Percentiles rank a stretch among this genome's conserved stretches.
These are phyloP conservation scores for Drosophila parthenogenetica DNA, from an alignment of 2,888 invertebrate genomes.

Conservation along the genomic window DNA sequence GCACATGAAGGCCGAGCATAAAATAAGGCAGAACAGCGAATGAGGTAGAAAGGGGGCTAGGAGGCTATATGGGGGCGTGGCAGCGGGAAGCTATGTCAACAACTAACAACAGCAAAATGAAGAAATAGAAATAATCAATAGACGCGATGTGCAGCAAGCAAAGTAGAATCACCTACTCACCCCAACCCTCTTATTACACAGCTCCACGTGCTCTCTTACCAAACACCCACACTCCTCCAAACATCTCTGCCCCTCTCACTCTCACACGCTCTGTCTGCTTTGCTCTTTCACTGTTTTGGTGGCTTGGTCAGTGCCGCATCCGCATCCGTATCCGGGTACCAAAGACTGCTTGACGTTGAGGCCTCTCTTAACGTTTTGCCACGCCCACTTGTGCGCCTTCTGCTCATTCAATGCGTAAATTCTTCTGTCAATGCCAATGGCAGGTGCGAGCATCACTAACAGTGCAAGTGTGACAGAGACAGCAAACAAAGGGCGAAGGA, in stretches of 20 bases:
- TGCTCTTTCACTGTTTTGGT: background rate
- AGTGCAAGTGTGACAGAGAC: slow-evolving; percentile 7
- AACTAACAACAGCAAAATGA: slow-evolving; percentile 46
- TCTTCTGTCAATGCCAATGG: slow-evolving; percentile 68
- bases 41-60: background rate
- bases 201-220: no score
- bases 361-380: background rate
- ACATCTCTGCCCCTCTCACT: background rate
- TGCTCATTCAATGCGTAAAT: background rate
- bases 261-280: background rate
- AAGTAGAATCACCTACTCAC: no score
- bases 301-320: slow-evolving; percentile 33
- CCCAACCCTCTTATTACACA: no score
- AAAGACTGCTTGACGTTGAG: background rate
- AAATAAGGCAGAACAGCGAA: no score
- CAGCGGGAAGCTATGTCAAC: slow-evolving; percentile 56
- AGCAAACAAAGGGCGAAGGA: background rate
- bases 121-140: slow-evolving; percentile 76
- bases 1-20: slow-evolving; percentile 9
- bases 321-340: slow-evolving; percentile 3
- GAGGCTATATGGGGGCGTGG: background rate
- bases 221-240: no score
- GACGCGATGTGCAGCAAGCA: slow-evolving; percentile 10
- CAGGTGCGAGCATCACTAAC: slow-evolving; percentile 58
- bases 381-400: background rate